Base-by-base conservation (phyloP, 2,113 vertebrate species). In the Vimba vimba region DNA sequence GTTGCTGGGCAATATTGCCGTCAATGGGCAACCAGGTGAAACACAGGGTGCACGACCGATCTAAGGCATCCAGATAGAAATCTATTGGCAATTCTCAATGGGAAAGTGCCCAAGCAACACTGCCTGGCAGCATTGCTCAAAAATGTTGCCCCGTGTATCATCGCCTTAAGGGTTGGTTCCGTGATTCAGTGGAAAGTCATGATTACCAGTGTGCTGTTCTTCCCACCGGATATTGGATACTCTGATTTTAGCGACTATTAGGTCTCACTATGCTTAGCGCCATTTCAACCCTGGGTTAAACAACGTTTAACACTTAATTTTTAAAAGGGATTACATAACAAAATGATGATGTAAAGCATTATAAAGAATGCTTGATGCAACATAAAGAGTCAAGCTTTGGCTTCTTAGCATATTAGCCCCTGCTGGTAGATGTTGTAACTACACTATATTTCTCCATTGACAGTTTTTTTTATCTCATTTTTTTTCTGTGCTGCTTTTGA, bases 381-480 rank as follows among this genome's bases (percentile, higher is more conserved):
- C 52, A 19, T 19, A 8, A 36, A 33, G 6, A 3, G 66, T 36
- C 19, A 36, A 10, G 33, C 1, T 23, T 69, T 39, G 36, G 1
- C 17, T 23, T 33, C 8, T 36, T 39, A 39, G 17, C 17, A 69
- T 69, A 39, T 36, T 39, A 39, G 19, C 33, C 69, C 36, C 33
- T 73, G 19, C 39, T 73, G 69, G 69, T 73, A n/a, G 23, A 45
- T 73, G 21, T 23, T 43, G 36, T 73, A 45, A 73, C 66, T 69
- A 39, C 33, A 39, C 66, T 8, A 73, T 45, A n/a, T n/a, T n/a
- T 45, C 5, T 39, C 10, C 0, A 45, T 15, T n/a, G 36, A n/a
- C 6, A 10, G 10, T 69, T 68, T 19, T 19, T 36, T 68, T 36
- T 21, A 36, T 7, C 17, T 7, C 17, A 4, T 17, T 4, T 36